A percentile compares a stretch with the other conserved stretches of the same genome.
phyloP scores from a whole-genome alignment of 2,113 vertebrate genomes.

The Caranx melampygus region DNA sequence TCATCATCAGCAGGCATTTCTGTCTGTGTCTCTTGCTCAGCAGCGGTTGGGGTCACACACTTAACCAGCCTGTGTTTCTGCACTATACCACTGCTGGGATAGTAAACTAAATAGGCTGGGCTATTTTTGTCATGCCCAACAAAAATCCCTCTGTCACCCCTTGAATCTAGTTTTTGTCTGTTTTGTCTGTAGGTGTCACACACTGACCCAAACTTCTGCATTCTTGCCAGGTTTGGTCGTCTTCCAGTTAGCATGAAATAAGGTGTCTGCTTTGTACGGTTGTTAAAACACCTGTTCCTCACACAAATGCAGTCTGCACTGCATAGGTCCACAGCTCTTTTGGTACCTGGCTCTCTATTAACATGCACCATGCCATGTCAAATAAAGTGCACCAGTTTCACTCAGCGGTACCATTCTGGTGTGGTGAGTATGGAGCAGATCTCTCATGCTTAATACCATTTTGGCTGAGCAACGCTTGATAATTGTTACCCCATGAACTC shows the following conservation, averaged over 20 bases:
- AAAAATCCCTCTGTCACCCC: background rate
- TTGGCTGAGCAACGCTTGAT: background rate
- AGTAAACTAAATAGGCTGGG: background rate
- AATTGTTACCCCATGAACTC: background rate
- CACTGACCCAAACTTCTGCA: background rate
- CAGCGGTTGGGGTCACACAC: background rate
- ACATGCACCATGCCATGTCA: too few relatives aligned
- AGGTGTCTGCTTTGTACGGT: accelerated
- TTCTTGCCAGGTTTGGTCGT: background rate
- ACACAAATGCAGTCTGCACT: background rate
- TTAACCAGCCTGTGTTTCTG: background rate
- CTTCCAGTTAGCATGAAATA: background rate
- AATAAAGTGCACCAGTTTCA: too few relatives aligned
- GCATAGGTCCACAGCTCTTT: background rate
- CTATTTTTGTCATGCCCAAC: background rate
- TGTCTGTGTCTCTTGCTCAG: too few relatives aligned
- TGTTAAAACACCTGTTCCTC: conserved; percentile 23
- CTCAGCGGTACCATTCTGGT: conserved; percentile 2
- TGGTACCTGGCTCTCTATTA: background rate
- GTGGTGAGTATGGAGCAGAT: background rate
- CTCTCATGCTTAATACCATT: conserved; percentile 25
- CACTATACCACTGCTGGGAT: background rate
- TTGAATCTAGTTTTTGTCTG: background rate
- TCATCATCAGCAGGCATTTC: too few relatives aligned
- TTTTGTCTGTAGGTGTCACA: background rate